Evolutionary conservation across 2,113 vertebrate genomes (phyloP), one percentile per base, ranked within the genome.

Genomic region (Lepus europaeus): DNA sequence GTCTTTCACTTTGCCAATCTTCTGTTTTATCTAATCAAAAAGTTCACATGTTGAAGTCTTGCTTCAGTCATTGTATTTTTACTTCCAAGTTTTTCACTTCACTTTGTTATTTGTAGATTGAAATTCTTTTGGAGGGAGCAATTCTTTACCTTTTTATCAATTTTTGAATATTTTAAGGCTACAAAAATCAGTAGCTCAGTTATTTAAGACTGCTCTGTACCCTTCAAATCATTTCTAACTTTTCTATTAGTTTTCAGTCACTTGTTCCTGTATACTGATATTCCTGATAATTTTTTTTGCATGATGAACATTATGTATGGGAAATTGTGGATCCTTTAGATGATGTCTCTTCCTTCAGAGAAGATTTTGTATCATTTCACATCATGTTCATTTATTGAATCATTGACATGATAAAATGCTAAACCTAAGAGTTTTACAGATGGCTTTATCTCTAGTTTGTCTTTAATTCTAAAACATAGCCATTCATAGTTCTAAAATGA

Each of bases 261-360:
- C n/a, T 72, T 77, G 9, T 45, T 64, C 11, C 53, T 83, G 13
- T n/a, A 39, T n/a, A 14, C 8, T 76, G 4, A 20, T 74, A 82
- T 69, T 91, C 10, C 84, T 78, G 70, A 77, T 77, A 5, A 39
- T 69, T 95, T 77, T 88, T 83, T 63, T 39, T 77, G 53, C 63
- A 77, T 77, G 11, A 0, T 70, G 11, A 64, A 66, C 2, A 59
- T 22, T 45, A 83, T 27, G 3, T 70, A 10, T 72, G 33, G 59
- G 39, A 56, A 70, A 56, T 64, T 66, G 1, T 78, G 20, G 64
- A 72, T 22, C 9, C 22, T 72, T 72, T 39, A 23, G 23, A 70
- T 64, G 13, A 84, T 78, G 56, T 92, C 61, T 84, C n/a, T 92
- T 84, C 22, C 27, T 88, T 17, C 77, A 23, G 16, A 33, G 64